phyloP scores from a whole-genome alignment of 2,888 invertebrate species.

The Agonopterix subpropinquella region DNA sequence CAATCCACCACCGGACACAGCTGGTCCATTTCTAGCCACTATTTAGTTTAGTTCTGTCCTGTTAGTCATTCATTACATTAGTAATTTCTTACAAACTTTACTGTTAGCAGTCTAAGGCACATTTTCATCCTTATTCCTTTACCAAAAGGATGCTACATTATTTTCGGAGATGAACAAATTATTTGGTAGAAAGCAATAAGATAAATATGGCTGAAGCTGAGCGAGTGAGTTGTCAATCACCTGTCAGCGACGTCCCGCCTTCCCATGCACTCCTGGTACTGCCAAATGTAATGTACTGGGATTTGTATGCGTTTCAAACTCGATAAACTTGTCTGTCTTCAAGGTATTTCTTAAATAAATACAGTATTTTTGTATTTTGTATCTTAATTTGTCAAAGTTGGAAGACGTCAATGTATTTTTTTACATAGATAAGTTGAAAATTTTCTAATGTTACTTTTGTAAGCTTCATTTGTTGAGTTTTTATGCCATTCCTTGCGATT shows the following conservation, averaged over 20 bases:
- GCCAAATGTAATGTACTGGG: slow-evolving; percentile 49
- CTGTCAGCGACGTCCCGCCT: slow-evolving; percentile 67
- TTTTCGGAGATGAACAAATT: slow-evolving; percentile 7
- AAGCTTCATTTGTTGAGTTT: too few species aligned
- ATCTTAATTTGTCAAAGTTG: neutral
- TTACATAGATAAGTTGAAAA: neutral
- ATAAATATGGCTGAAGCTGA: slow-evolving; percentile 65
- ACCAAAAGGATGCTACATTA: too few species aligned
- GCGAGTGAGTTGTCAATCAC: slow-evolving; percentile 73
- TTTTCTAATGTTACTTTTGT: too few species aligned
- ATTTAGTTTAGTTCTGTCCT: slow-evolving; percentile 72
- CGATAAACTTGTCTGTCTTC: slow-evolving; percentile 14
- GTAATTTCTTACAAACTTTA: slow-evolving; percentile 44
- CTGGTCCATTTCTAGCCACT: slow-evolving; percentile 64
- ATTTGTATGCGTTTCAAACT: slow-evolving; percentile 33
- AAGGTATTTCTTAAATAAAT: neutral
- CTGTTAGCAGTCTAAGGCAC: too few species aligned
- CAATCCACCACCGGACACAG: slow-evolving; percentile 66
- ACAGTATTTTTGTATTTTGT: neutral
- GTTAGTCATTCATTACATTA: slow-evolving; percentile 74
- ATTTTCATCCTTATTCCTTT: too few species aligned
- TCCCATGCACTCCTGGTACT: slow-evolving; percentile 64
- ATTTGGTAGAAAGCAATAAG: slow-evolving; percentile 46
- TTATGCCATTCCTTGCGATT: too few species aligned
- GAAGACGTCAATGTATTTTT: neutral